Percentiles rank a stretch among this genome's conserved stretches.
These are phyloP conservation scores for Lathamus discolor DNA, from an alignment of 2,113 vertebrate species.

Conservation along the genomic window DNA sequence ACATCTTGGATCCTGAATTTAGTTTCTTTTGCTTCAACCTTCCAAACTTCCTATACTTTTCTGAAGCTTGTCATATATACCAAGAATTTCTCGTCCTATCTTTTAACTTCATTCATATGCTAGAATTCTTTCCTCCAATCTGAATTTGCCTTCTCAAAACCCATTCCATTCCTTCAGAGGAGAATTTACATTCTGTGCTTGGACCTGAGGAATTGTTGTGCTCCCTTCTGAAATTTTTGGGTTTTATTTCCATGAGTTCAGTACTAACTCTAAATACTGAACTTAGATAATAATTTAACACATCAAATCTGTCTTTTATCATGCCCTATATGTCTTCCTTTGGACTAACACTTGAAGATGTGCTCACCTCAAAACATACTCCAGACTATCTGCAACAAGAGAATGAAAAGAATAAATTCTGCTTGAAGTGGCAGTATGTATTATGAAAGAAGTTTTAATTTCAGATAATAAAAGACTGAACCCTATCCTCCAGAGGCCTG, in stretches of 20 bases:
- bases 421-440: conserved; percentile 1
- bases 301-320: neutral
- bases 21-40: neutral
- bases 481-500: neutral
- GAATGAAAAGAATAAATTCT: conserved; percentile 30
- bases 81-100: neutral
- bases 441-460: conserved; percentile 48
- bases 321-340: neutral
- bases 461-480: conserved; percentile 20
- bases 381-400: neutral
- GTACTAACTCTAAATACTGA: neutral
- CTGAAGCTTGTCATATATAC: neutral
- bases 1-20: neutral
- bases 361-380: neutral
- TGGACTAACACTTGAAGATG: neutral
- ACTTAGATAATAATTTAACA: neutral
- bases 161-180: neutral
- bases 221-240: neutral
- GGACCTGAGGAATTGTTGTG: neutral
- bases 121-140: neutral
- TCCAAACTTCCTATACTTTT: neutral
- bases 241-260: neutral
- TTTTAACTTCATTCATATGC: neutral
- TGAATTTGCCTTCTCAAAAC: neutral
- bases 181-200: neutral